These are phyloP conservation scores for Macquaria ambigua DNA, from an alignment of 2,113 vertebrate species.

Conservation along the genomic window DNA sequence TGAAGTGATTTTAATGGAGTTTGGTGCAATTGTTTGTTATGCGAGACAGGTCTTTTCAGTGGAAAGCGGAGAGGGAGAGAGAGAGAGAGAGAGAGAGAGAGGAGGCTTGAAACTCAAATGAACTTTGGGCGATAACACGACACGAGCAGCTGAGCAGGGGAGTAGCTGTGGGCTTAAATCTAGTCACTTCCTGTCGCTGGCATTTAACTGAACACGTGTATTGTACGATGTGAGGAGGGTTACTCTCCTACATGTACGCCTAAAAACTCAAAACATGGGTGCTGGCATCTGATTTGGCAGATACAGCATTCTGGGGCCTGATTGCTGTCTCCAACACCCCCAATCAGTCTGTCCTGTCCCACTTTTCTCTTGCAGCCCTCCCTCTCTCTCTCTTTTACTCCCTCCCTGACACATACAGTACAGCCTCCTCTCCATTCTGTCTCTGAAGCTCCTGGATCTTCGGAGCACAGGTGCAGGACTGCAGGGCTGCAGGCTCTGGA, in stretches of 20 bases:
- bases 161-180: conserved; percentile 42
- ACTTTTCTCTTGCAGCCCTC: conserved; percentile 51
- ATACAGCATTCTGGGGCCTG: conserved; percentile 40
- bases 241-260: conserved; percentile 13
- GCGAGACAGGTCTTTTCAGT: conserved; percentile 74
- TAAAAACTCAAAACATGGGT: conserved; percentile 46
- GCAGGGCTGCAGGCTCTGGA: conserved; percentile 69
- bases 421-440: conserved; percentile 57
- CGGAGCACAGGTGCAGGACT: conserved; percentile 76
- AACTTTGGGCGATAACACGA: conserved; percentile 66
- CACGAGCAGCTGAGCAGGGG: conserved; percentile 60
- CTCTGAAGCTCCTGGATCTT: conserved; percentile 68
- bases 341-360: conserved; percentile 55
- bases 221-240: conserved; percentile 19
- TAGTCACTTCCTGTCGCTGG: conserved; percentile 54
- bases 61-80: conserved; percentile 20
- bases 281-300: conserved; percentile 44
- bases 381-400: conserved; percentile 11
- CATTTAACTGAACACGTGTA: conserved; percentile 63
- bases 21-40: conserved; percentile 81
- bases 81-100: not conserved
- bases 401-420: conserved; percentile 40
- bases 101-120: conserved; percentile 59
- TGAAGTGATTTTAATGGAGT: conserved; percentile 83
- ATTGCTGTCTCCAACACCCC: conserved; percentile 40